These are phyloP conservation scores for Apodemia hepburni DNA, from an alignment of 2,888 invertebrate species.

Conservation along the genomic window DNA sequence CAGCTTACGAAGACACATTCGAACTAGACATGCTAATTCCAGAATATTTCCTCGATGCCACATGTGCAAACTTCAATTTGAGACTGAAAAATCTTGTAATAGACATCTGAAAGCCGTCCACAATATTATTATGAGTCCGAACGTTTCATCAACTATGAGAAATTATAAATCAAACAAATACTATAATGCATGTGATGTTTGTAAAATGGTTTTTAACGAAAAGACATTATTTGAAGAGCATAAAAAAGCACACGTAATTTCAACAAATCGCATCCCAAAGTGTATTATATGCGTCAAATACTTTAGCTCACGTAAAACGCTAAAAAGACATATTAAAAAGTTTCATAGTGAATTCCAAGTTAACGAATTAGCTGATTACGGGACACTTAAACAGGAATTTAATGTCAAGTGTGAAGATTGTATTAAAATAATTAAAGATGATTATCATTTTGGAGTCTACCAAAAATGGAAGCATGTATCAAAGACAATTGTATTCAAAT, in stretches of 20 bases:
- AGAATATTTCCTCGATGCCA: conserved; percentile 59
- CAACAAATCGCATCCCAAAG: conserved; percentile 38
- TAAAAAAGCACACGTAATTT: conserved; percentile 26
- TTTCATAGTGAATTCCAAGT: conserved; percentile 57
- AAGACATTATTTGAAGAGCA: conserved; percentile 56
- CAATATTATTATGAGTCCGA: neutral
- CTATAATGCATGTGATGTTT: conserved; percentile 62
- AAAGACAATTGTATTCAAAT: conserved; percentile 50
- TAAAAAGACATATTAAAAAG: conserved; percentile 61
- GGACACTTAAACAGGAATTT: conserved; percentile 39
- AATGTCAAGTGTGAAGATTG: conserved; percentile 55
- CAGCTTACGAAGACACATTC: conserved; percentile 58
- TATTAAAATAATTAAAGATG: conserved; percentile 50
- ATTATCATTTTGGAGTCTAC: conserved; percentile 40
- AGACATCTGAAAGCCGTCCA: conserved; percentile 60
- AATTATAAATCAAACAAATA: conserved; percentile 52
- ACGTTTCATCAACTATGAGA: conserved; percentile 37
- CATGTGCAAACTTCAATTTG: conserved; percentile 59
- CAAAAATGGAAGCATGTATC: conserved; percentile 44
- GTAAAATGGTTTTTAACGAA: conserved; percentile 58
- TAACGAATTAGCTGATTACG: conserved; percentile 52
- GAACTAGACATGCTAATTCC: conserved; percentile 59
- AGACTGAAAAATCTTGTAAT: conserved; percentile 65
- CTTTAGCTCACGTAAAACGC: conserved; percentile 61
- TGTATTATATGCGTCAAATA: conserved; percentile 63